Percentiles rank a stretch among this genome's conserved stretches.
phyloP scores from a whole-genome alignment of 2,888 invertebrate genomes.

The Dynastes tityus region DNA sequence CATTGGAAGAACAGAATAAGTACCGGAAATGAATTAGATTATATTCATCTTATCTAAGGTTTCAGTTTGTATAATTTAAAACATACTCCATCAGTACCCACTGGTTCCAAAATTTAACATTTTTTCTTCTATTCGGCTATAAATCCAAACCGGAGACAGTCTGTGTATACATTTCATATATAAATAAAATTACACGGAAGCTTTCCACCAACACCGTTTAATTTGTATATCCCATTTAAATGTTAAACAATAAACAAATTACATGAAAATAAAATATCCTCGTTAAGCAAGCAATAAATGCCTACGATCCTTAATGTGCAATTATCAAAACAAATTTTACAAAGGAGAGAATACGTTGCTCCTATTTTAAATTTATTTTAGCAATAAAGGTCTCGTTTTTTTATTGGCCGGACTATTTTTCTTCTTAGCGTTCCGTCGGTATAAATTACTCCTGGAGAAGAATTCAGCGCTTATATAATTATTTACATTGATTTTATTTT shows the following conservation, averaged over 20 bases:
- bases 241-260: conserved; percentile 10
- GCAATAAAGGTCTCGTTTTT: background rate
- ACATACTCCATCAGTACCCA: too few relatives aligned
- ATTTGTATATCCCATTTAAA: background rate
- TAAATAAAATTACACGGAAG: background rate
- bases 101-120: too few relatives aligned
- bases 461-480: conserved; percentile 13
- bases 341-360: too few relatives aligned
- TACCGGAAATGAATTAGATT: too few relatives aligned
- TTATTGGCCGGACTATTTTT: background rate
- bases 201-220: background rate
- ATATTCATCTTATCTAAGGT: too few relatives aligned
- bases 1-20: too few relatives aligned
- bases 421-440: conserved; percentile 1
- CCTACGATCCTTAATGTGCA: background rate
- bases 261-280: background rate
- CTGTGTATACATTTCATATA: background rate
- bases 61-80: too few relatives aligned
- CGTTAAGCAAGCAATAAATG: background rate
- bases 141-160: too few relatives aligned
- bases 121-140: too few relatives aligned
- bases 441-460: background rate
- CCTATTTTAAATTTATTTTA: background rate
- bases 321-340: conserved; percentile 10
- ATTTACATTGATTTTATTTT: conserved; percentile 18